Base-by-base conservation (phyloP, 2,888 invertebrate species). In the Epistrophe eligans region DNA sequence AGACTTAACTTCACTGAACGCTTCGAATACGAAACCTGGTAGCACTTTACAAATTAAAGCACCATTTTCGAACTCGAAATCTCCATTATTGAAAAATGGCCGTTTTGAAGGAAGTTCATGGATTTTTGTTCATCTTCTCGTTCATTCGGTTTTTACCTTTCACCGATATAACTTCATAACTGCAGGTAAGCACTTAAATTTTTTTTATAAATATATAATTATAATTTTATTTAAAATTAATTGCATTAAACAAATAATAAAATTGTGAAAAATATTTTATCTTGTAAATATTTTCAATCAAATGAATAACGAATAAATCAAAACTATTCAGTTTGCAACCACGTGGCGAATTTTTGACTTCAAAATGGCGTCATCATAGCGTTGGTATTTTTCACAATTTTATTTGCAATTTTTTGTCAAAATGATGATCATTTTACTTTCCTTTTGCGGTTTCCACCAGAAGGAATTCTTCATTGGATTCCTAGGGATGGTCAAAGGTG, bases 391-490 rank as follows among this genome's bases (percentile, higher is more conserved):
- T 79, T 77, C 70, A 79, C 77, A 77, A 58, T 71, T 80, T 73
- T 79, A 28, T 11, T 50, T 48, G 24, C 4, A 13, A 43, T 60
- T 57, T 11, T 10, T 8, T 24, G 0, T 38, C 57, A 11, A 77
- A 83, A 38, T 93, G 93, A 93, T 92, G 92, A 92, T 80, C 88
- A 70, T 38, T 55, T 88, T 84, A 71, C 85, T 87, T 91, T 90
- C 91, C 93, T 93, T 93, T 93, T 93, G 93, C 92, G 93, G 93
- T 93, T 93, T 93, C 92, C 93, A 92, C 93, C 92, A 91, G 92
- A 93, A 91, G 90, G 90, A 90, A 90, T 90, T 89, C 82, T 80
- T 77, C 84, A 66, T 80, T 88, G 76, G 55, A 79, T 79, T 89
- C 90, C 91, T 92, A 90, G 90, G 70, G 93, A 92, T 91, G 93